Percentiles rank a stretch among this genome's conserved stretches.
phyloP scores from a whole-genome alignment of 2,797 vertebrate species.

The Rhinichthys osculus region DNA sequence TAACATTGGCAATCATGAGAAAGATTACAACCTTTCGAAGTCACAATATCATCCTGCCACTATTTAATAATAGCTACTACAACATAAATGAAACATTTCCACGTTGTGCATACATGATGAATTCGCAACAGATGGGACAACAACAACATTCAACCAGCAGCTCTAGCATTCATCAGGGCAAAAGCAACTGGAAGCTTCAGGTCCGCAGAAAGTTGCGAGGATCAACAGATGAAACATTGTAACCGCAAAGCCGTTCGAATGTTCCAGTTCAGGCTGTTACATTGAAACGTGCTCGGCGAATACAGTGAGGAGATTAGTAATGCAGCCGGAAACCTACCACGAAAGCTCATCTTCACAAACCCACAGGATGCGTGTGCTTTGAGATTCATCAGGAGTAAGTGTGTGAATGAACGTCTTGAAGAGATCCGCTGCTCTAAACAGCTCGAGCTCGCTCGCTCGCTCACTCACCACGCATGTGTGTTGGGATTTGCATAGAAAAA shows the following conservation, averaged over 20 bases:
- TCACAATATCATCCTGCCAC: neutral
- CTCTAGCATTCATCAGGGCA: neutral
- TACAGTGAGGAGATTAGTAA: no score
- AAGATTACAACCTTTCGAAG: neutral
- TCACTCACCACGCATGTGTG: neutral
- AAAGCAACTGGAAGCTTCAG: neutral
- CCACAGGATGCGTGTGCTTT: neutral
- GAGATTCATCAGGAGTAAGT: neutral
- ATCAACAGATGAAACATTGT: slow-evolving; percentile 9
- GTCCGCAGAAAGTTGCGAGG: slow-evolving; percentile 16
- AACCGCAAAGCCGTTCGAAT: neutral
- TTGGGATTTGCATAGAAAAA: neutral
- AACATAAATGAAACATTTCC: neutral
- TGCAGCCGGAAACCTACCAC: neutral
- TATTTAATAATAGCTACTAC: neutral
- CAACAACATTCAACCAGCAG: neutral
- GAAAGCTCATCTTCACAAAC: neutral
- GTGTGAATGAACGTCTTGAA: neutral
- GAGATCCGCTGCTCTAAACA: neutral
- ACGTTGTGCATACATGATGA: neutral
- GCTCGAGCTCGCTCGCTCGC: neutral
- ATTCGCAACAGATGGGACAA: neutral
- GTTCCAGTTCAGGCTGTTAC: neutral
- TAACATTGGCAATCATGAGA: neutral
- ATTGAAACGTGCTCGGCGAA: neutral